Evolutionary conservation across 2,113 vertebrate species (phyloP).

Genomic region (Petromus typicus): DNA sequence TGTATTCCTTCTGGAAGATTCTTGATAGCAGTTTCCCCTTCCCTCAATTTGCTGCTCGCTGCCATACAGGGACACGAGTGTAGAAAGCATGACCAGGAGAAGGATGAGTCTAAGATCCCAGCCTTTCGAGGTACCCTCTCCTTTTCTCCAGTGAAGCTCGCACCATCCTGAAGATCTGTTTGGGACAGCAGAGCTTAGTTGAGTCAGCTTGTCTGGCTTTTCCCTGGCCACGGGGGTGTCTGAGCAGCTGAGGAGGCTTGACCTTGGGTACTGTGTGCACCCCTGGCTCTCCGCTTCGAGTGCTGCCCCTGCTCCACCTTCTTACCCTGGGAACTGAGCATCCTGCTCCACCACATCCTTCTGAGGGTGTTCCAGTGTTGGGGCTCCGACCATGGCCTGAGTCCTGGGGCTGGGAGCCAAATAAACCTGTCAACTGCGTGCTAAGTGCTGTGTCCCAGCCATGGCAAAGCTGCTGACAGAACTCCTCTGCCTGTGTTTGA

Average conservation of each 20-base stretch:
- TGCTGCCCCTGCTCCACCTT: not conserved
- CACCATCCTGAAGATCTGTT: not conserved
- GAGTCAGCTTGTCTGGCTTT: not conserved
- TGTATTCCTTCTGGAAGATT: not conserved
- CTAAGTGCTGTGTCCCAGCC: not conserved
- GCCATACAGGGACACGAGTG: accelerated
- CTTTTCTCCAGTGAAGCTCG: accelerated
- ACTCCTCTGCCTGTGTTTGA: not conserved
- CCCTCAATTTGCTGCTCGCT: accelerated
- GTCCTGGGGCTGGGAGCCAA: not conserved
- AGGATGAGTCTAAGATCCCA: accelerated
- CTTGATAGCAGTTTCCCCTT: not conserved
- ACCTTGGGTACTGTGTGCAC: not conserved
- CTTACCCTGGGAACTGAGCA: not conserved
- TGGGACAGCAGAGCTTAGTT: not conserved
- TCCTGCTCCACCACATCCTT: not conserved
- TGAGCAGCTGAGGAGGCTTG: not conserved
- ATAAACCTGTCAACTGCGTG: not conserved
- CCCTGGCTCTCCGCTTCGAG: not conserved
- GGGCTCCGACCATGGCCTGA: not conserved
- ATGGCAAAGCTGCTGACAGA: not conserved
- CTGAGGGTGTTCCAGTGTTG: not conserved
- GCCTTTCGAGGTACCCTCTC: accelerated
- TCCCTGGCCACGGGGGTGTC: not conserved
- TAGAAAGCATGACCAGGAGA: accelerated